Conservation (phyloP, 2,113 vertebrate species). For the Oreochromis spilurus region DNA sequence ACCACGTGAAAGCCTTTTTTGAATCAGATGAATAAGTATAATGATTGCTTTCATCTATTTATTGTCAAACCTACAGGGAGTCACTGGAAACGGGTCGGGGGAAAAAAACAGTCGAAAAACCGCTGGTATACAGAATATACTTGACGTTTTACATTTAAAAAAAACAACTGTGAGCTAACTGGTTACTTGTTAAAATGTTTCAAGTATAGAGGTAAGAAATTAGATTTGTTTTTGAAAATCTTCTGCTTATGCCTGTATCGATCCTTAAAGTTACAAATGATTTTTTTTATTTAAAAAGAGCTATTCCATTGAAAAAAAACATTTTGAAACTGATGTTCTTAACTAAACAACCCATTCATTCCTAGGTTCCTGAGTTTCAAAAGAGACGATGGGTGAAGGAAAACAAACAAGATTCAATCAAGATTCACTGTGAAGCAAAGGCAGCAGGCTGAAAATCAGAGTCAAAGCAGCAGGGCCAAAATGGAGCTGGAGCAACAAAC, state of each 20-base stretch:
- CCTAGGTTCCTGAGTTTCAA: background rate
- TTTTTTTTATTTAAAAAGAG: background rate
- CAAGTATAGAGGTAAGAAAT: background rate
- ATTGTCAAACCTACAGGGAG: background rate
- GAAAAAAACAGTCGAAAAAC: accelerated
- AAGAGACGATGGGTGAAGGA: background rate
- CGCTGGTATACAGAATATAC: background rate
- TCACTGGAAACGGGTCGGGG: too few species aligned
- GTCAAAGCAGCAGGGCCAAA: background rate
- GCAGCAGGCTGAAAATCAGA: background rate
- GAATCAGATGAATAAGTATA: background rate
- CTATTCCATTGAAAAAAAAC: background rate
- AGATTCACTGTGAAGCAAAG: background rate
- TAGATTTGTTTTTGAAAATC: background rate
- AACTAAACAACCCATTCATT: background rate
- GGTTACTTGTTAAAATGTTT: background rate
- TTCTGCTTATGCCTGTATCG: background rate
- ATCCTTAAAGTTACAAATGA: accelerated
- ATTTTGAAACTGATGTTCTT: background rate
- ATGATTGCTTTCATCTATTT: background rate
- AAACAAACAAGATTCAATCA: background rate
- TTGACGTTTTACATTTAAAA: background rate
- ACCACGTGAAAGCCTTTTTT: background rate
- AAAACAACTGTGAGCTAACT: background rate
- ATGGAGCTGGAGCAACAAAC: background rate